Evolutionary conservation across 2,888 invertebrate genomes (phyloP), one percentile per base, ranked within the genome.

Genomic region (Malthinus seriepunctatus): DNA sequence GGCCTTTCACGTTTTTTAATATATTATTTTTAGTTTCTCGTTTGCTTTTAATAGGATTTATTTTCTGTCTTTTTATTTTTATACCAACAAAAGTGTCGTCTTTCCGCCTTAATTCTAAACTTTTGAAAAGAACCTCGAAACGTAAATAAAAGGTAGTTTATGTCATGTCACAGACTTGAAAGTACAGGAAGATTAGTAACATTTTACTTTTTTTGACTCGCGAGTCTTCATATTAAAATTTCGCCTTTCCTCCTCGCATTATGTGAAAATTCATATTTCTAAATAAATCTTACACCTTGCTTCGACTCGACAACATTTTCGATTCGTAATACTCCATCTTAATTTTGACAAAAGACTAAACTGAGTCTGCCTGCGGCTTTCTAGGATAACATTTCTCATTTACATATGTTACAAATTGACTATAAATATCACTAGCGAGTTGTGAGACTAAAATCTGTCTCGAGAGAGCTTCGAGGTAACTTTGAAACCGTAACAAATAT

Each of bases 371-470:
- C 34, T 54, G 48, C 38, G 48, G 47, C 54, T 48, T 54, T 47
- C 34, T 46, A 47, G 47, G 44, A 47, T 48, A 54, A 48, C 52
- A 45, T 38, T 33, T 42, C 39, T 35, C 47, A 54, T 54, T 54
- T 54, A 54, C 54, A 54, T 54, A 54, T 54, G 54, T 39, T 46
- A 54, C 54, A 54, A 54, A 54, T 47, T 46, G 54, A 33, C 54
- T 31, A 48, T 54, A 54, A 54, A 54, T 54, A 54, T 31, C 35
- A 32, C 48, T 33, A 39, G 46, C 14, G 31, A 54, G 38, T 54
- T 39, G 39, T 33, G 33, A 54, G 23, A 23, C 3, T 23, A 3
- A 5, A 5, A 23, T 23, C 2, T 23, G 39, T 54, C 39, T 38
- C 54, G 15, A 14, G 39, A 42, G 15, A 42, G n/a, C 12, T 42